These are phyloP conservation scores for Yponomeuta cagnagella DNA, from an alignment of 2,888 invertebrate genomes.

Conservation along the genomic window DNA sequence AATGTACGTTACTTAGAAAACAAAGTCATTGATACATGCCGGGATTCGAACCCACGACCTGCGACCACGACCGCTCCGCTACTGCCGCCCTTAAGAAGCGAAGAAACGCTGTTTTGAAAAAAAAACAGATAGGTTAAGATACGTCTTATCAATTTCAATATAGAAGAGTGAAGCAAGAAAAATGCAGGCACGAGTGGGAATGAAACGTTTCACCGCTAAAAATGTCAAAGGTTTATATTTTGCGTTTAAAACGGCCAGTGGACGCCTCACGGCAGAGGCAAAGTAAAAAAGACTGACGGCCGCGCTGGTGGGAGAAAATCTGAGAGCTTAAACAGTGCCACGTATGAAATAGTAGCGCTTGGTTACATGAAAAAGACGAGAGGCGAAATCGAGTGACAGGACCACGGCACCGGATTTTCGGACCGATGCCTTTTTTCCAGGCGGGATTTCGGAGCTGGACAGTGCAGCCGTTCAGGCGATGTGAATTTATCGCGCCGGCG, in stretches of 20 bases:
- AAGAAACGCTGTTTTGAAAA: no score
- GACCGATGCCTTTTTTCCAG: conserved; percentile 63
- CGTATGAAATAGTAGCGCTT: conserved; percentile 73
- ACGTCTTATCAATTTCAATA: conserved; percentile 21
- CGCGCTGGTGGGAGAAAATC: conserved; percentile 70
- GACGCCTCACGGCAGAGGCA: conserved; percentile 59
- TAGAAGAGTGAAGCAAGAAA: conserved; percentile 32
- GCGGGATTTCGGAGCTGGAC: conserved; percentile 58
- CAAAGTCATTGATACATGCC: no score
- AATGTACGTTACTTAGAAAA: no score
- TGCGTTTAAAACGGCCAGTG: conserved; percentile 72
- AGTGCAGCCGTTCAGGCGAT: conserved; percentile 52
- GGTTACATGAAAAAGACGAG: conserved; percentile 76
- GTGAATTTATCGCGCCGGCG: conserved; percentile 61
- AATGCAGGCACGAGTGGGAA: conserved; percentile 53
- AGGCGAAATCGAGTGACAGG: conserved; percentile 73
- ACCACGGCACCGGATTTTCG: conserved; percentile 68
- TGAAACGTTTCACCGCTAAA: conserved; percentile 66
- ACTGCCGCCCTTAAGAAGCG: no score
- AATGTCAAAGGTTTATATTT: conserved; percentile 75
- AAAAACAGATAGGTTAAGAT: no score
- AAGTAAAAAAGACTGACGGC: conserved; percentile 67
- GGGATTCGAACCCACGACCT: no score
- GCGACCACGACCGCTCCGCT: no score
- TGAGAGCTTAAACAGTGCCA: conserved; percentile 74